Conservation (phyloP, 1,140 invertebrate genomes). For the Diabrotica virgifera region DNA sequence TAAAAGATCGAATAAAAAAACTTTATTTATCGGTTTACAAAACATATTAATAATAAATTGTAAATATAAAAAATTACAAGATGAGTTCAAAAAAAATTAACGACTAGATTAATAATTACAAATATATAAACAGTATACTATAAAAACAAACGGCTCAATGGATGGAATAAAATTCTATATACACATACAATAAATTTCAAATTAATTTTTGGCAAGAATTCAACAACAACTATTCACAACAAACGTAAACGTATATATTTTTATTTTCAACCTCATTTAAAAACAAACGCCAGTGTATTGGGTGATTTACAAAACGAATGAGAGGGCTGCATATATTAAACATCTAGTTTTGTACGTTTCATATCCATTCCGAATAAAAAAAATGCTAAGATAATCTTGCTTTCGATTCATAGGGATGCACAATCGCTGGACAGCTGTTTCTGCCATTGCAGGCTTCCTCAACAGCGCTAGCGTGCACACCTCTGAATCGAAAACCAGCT, state of each 20-base stretch:
- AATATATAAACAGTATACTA: background rate
- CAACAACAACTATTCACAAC: background rate
- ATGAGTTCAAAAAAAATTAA: background rate
- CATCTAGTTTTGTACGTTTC: too few species aligned
- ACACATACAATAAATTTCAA: background rate
- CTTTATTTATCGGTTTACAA: background rate
- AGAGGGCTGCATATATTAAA: too few species aligned
- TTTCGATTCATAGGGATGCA: too few species aligned
- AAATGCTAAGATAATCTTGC: too few species aligned
- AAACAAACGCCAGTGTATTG: too few species aligned
- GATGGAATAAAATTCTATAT: constrained; percentile 3
- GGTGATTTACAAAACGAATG: too few species aligned
- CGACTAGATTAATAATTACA: constrained; percentile 1
- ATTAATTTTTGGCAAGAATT: background rate
- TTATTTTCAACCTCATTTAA: background rate
- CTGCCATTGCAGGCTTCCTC: too few species aligned
- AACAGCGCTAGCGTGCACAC: too few species aligned
- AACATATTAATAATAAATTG: background rate
- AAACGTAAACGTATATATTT: constrained; percentile 1
- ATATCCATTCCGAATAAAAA: too few species aligned
- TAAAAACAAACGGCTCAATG: background rate
- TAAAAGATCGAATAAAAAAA: background rate
- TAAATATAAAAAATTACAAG: constrained; percentile 1
- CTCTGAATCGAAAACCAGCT: too few species aligned
- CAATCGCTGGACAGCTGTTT: too few species aligned